Evolutionary conservation across 1,140 invertebrate genomes (phyloP).

Genomic region (Tachypleus tridentatus): DNA sequence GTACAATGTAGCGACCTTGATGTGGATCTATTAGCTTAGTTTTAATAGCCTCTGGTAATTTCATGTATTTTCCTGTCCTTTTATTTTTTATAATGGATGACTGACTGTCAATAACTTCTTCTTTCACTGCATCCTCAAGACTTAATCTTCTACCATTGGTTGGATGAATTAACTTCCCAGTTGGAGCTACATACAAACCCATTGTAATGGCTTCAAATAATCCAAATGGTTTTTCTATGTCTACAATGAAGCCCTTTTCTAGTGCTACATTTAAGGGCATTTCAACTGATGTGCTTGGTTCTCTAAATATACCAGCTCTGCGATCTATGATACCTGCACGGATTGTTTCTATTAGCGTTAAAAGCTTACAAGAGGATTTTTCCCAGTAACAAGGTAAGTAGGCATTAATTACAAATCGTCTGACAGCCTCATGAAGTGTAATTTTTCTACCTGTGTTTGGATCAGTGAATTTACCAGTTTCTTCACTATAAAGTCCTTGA

Average conservation of each 20-base stretch:
- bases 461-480: constrained; percentile 64
- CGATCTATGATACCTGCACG: constrained; percentile 69
- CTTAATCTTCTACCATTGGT: constrained; percentile 58
- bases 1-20: constrained; percentile 52
- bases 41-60: constrained; percentile 59
- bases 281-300: constrained; percentile 41
- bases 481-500: constrained; percentile 69
- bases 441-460: constrained; percentile 59
- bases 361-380: constrained; percentile 49
- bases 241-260: constrained; percentile 60
- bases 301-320: constrained; percentile 57
- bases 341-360: constrained; percentile 63
- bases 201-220: constrained; percentile 69
- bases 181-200: constrained; percentile 60
- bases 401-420: constrained; percentile 62
- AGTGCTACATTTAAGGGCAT: constrained; percentile 60
- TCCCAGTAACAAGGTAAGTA: constrained; percentile 67
- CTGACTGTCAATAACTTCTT: constrained; percentile 37
- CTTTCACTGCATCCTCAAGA: constrained; percentile 60
- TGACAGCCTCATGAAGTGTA: constrained; percentile 70
- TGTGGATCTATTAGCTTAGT: constrained; percentile 57
- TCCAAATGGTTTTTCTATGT: constrained; percentile 55
- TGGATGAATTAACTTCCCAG: constrained; percentile 66
- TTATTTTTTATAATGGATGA: constrained; percentile 11
- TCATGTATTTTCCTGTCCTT: constrained; percentile 49